Conservation (phyloP, 2,797 vertebrate species). For the Mus spretus region DNA sequence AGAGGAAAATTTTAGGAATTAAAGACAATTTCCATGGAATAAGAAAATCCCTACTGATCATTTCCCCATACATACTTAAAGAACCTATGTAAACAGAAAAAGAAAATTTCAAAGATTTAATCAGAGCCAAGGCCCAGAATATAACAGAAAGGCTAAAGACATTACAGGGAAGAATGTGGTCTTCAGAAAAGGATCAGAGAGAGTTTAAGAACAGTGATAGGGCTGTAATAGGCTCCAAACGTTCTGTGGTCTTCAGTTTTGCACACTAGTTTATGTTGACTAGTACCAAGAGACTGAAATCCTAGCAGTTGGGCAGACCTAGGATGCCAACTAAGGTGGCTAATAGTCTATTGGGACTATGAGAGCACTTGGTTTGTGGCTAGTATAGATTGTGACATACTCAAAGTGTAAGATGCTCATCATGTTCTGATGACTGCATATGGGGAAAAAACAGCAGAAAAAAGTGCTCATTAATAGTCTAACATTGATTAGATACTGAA, state of each 20-base stretch:
- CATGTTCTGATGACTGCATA: background rate
- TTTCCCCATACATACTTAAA: background rate
- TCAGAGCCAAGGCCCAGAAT: constrained; percentile 18
- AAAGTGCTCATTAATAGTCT: background rate
- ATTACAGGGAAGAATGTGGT: background rate
- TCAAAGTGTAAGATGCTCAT: background rate
- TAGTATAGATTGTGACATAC: background rate
- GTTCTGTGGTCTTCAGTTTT: background rate
- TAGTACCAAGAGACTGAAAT: background rate
- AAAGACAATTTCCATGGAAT: constrained; percentile 56
- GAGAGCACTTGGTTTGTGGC: background rate
- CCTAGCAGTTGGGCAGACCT: background rate
- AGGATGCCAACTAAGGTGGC: background rate
- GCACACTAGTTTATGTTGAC: background rate
- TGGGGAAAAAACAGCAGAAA: background rate
- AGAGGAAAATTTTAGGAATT: constrained; percentile 43
- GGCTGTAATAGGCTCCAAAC: background rate
- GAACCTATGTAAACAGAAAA: constrained; percentile 59
- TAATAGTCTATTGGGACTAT: background rate
- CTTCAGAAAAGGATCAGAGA: background rate
- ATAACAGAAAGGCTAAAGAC: too few relatives aligned
- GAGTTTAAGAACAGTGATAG: background rate
- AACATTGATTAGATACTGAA: background rate
- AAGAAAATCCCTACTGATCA: constrained; percentile 58
- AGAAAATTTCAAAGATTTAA: constrained; percentile 46